Evolutionary conservation across 2,797 vertebrate genomes (phyloP), one percentile per base, ranked within the genome.

Genomic region (Chanos chanos): DNA sequence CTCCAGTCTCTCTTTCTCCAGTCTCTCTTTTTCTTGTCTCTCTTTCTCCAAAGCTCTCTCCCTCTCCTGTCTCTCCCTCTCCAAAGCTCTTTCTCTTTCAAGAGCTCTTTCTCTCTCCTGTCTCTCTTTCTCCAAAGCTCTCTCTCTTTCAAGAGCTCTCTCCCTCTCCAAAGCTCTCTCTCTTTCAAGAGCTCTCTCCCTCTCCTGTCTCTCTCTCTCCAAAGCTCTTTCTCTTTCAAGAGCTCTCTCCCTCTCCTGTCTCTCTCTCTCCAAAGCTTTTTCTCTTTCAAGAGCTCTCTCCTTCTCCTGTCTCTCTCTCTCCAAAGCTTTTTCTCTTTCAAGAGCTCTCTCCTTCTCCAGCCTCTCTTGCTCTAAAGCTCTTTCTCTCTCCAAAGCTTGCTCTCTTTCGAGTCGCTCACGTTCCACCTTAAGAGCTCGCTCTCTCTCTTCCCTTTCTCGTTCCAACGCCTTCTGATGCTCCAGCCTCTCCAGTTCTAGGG

Each of bases 341-440:
- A 77, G 34, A 3, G 64, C 83, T 44, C 39, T 79, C 66, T 81
- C 73, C 33, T 65, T 79, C 62, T 86, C 83, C 0, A 83, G 45
- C 1, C 44, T 25, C 51, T 78, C 76, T 47, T 36, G 79, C 47
- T 81, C 36, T 24, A n/a, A 2, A 22, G 40, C 4, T 13, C 50
- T 76, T 53, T 75, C 62, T 19, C 1, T 31, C 30, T 61, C 68
- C 39, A 77, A 34, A 3, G 64, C 83, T 66, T 61, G 21, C 16
- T 49, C 43, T 36, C 27, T 34, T 30, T 62, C 78, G 4, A 70
- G 45, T 36, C 75, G 72, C 7, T 71, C 44, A 31, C 25, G 16
- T 10, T 56, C 69, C 33, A 74, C n/a, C n/a, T n/a, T n/a, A n/a
- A n/a, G 30, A 2, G 59, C 83, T 68, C 56, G 30, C 19, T 50